Conservation (phyloP, 2,797 vertebrate genomes). For the Leuciscus waleckii region DNA sequence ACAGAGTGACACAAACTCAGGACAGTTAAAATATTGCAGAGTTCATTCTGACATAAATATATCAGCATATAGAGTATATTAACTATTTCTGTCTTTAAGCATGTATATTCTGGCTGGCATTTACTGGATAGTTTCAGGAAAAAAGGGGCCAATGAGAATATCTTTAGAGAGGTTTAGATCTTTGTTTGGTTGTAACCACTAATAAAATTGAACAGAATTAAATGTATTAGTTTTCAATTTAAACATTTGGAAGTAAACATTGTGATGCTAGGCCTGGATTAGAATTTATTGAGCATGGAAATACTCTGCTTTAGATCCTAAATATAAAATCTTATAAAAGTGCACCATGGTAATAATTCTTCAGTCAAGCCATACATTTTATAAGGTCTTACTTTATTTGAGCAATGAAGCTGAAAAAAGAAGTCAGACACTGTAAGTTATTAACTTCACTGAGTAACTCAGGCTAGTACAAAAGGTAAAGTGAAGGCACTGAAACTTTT, state of each 20-base stretch:
- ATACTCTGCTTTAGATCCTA: neutral
- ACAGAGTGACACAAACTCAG: no score
- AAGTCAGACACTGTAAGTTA: neutral
- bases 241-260: neutral
- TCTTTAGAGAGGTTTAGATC: no score
- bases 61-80: no score
- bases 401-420: neutral
- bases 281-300: neutral
- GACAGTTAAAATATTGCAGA: no score
- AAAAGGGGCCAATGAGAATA: no score
- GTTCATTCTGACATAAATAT: no score
- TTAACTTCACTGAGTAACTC: neutral
- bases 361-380: neutral
- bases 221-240: neutral
- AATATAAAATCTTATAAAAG: neutral
- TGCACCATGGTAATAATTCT: neutral
- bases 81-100: no score
- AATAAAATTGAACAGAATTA: neutral
- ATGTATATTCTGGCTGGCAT: no score
- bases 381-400: neutral
- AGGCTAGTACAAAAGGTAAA: neutral
- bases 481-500: slow-evolving; percentile 11
- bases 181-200: neutral
- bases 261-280: neutral
- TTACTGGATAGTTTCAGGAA: no score